Evolutionary conservation across 2,888 invertebrate genomes (phyloP).

Genomic region (Agapetus fuscipes): DNA sequence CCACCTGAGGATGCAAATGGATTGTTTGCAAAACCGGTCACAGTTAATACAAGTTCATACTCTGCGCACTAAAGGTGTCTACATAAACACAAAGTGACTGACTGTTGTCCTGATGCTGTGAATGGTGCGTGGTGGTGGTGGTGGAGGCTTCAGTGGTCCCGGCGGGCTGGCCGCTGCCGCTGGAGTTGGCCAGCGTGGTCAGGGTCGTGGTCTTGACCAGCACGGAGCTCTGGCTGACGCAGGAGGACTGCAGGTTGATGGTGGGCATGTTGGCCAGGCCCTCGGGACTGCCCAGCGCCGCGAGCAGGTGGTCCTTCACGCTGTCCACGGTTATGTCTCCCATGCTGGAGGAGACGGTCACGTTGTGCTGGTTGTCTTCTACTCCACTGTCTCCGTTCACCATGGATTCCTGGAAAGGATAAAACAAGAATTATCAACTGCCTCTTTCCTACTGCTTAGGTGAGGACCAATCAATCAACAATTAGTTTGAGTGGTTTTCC

Average conservation of each 20-base stretch:
- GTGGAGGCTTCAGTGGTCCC: conserved; percentile 34
- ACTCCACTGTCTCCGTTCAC: conserved; percentile 28
- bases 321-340: conserved; percentile 94
- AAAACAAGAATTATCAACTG: no score
- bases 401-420: no score
- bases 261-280: conserved; percentile 30
- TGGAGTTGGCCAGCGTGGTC: conserved; percentile 43
- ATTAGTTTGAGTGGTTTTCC: no score
- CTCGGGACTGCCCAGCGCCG: conserved; percentile 27
- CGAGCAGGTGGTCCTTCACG: conserved; percentile 71
- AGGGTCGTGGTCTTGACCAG: conserved; percentile 54
- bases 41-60: no score
- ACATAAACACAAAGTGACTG: conserved; percentile 36
- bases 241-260: conserved; percentile 44
- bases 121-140: conserved; percentile 29
- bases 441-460: no score
- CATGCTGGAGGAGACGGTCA: conserved; percentile 48
- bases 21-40: no score
- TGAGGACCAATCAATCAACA: no score
- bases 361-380: conserved; percentile 33
- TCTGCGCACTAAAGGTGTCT: no score
- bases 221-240: conserved; percentile 46
- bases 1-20: no score
- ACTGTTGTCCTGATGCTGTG: conserved; percentile 43
- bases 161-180: conserved; percentile 29